phyloP scores from a whole-genome alignment of 2,113 vertebrate species.

The Phalacrocorax brasilianus region DNA sequence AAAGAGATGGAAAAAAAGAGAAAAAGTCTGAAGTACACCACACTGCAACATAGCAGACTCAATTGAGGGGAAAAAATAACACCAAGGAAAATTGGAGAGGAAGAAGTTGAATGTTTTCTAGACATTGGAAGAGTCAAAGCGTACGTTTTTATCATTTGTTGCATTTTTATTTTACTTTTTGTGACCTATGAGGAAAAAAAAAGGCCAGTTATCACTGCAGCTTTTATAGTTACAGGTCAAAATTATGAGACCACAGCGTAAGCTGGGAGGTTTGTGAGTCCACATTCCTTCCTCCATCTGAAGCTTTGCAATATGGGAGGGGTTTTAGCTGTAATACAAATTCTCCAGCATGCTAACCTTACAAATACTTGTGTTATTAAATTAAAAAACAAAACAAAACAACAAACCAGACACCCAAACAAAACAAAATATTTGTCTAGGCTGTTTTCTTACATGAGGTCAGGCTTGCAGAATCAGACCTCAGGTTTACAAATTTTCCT shows the following conservation, averaged over 20 bases:
- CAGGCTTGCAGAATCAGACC: neutral
- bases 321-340: neutral
- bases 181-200: neutral
- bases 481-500: neutral
- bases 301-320: neutral
- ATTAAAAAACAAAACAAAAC: neutral
- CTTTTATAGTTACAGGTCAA: neutral
- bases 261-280: neutral
- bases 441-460: neutral
- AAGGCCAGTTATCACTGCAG: neutral
- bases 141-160: neutral
- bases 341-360: neutral
- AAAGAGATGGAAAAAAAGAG: neutral
- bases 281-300: neutral
- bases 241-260: neutral
- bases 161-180: neutral
- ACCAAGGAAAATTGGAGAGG: neutral
- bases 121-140: neutral
- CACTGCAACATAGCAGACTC: neutral
- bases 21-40: neutral
- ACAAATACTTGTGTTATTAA: neutral
- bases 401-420: too few species aligned
- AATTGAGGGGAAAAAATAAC: neutral
- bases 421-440: neutral
- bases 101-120: neutral